Base-by-base conservation (phyloP, 2,888 invertebrate species). In the Drosophila parthenogenetica region DNA sequence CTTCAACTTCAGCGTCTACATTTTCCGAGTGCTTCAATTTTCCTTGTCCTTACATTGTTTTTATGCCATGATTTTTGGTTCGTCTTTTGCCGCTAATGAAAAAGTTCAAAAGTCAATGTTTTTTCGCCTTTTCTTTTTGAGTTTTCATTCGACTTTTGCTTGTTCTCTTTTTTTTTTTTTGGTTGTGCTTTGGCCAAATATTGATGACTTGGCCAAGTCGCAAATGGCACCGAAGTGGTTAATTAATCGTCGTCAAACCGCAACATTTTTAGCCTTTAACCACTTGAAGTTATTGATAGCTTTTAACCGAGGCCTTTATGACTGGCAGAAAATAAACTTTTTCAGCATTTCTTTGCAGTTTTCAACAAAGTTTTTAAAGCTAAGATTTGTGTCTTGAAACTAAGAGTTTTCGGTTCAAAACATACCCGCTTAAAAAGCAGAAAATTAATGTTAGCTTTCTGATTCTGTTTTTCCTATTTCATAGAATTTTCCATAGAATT, bases 21-120 rank as follows among this genome's bases (percentile, higher is more conserved):
- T 22, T 50, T 51, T 37, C 14, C 37, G 57, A 87, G 82, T 59
- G 82, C 50, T 79, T 66, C 45, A n/a, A n/a, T 32, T 25, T 29
- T 25, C 11, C 55, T 45, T 35, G 25, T 40, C 39, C 48, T 49
- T 55, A 69, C 68, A 79, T 84, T 89, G 85, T 89, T 89, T 84
- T 89, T 73, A 59, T 77, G 64, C 62, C 68, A 77, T 49, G 59
- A 71, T 68, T 61, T 69, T 73, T 53, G 65, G 50, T 67, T 61
- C 64, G 39, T 57, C 57, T 70, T 49, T 39, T 16, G 59, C 54
- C 64, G 87, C 83, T 88, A 88, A 84, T 84, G 83, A 88, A 84
- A 84, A 88, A 88, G 88, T 84, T 79, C 64, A 87, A 75, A 87
- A 89, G 89, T 89, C 87, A 87, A 77, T 71, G 82, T 72, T 81